Conservation (phyloP, 2,888 invertebrate species). For the Erpobdella octoculata region DNA sequence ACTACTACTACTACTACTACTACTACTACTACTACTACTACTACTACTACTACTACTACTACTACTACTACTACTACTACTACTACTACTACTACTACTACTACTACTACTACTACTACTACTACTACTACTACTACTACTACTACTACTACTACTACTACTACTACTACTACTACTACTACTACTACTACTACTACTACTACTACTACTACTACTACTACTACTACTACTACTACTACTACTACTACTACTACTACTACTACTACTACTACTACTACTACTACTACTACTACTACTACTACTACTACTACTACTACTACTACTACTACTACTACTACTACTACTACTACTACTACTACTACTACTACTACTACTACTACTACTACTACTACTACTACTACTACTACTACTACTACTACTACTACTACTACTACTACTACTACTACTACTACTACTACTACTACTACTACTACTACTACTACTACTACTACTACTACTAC, state of each 20-base stretch:
- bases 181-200: conserved; percentile 24
- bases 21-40: background rate
- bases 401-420: conserved; percentile 8
- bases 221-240: conserved; percentile 20
- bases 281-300: conserved; percentile 22
- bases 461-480: conserved; percentile 28
- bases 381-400: conserved; percentile 23
- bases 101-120: conserved; percentile 24
- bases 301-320: conserved; percentile 18
- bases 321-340: conserved; percentile 23
- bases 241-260: conserved; percentile 7
- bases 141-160: conserved; percentile 18
- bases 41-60: background rate
- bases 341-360: conserved; percentile 23
- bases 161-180: conserved; percentile 10
- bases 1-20: conserved; percentile 17
- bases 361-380: conserved; percentile 21
- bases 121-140: conserved; percentile 18
- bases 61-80: conserved; percentile 22
- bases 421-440: conserved; percentile 22
- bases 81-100: conserved; percentile 24
- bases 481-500: conserved; percentile 28
- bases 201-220: conserved; percentile 24
- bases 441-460: conserved; percentile 28
- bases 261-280: conserved; percentile 24